phyloP scores from a whole-genome alignment of 2,888 invertebrate genomes.

The Ganaspis brasiliensis region DNA sequence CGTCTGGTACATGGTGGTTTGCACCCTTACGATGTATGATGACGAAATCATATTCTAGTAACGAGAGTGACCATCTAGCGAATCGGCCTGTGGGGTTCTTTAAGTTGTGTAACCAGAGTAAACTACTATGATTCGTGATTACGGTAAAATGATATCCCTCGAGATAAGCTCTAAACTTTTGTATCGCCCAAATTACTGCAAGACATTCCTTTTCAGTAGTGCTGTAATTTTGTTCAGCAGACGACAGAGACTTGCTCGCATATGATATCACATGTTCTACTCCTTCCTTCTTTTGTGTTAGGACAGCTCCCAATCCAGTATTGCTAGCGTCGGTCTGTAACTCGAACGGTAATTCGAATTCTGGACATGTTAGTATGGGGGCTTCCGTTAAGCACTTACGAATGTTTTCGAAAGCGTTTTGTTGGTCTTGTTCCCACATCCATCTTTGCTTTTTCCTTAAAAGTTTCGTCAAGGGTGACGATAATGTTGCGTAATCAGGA shows the following conservation, averaged over 20 bases:
- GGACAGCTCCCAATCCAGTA: too few species aligned
- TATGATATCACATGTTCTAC: too few species aligned
- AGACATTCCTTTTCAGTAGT: too few species aligned
- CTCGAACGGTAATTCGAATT: conserved; percentile 46
- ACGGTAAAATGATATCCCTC: too few species aligned
- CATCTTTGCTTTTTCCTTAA: conserved; percentile 52
- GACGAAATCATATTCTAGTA: conserved; percentile 48
- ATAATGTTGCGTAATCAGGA: conserved; percentile 52
- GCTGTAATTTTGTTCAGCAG: too few species aligned
- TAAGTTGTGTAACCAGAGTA: conserved; percentile 2
- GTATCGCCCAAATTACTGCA: too few species aligned
- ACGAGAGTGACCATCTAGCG: conserved; percentile 61
- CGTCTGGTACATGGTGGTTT: conserved; percentile 48
- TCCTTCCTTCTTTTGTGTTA: too few species aligned
- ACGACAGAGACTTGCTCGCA: too few species aligned
- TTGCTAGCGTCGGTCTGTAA: conserved; percentile 56
- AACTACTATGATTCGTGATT: neutral
- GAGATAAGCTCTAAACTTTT: too few species aligned
- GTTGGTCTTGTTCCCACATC: conserved; percentile 42
- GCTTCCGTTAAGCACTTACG: conserved; percentile 26
- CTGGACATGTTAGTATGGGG: conserved; percentile 42
- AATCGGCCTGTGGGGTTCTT: conserved; percentile 62
- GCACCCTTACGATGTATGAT: conserved; percentile 47
- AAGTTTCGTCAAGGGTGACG: conserved; percentile 59
- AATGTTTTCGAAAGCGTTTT: too few species aligned